Base-by-base conservation (phyloP, 2,797 vertebrate genomes). In the Dicrostonyx torquatus region DNA sequence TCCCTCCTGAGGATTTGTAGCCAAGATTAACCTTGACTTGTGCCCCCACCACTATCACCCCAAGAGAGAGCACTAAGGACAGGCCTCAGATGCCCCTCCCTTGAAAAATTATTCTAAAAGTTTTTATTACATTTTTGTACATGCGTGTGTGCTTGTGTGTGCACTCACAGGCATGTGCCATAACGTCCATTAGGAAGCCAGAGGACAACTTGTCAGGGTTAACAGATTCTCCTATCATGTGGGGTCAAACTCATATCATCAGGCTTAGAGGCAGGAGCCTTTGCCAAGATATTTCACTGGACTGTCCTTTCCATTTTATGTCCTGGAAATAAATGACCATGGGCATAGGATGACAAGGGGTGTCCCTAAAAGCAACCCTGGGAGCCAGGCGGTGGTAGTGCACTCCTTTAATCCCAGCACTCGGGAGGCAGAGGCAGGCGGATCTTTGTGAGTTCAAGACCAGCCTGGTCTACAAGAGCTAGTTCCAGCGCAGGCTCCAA, bases 1-100 rank as follows among this genome's bases (percentile, higher is more conserved):
- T 64, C 15, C 22, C 45, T 22, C 40, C 40, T 58, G 1, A 66
- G 66, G 2, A 15, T 72, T 77, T 26, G 45, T 43, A 17, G 34
- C 70, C 17, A 55, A 11, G n/a, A 68, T 37, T n/a, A 68, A 37
- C 70, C 45, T 12, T 10, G 18, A 6, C n/a, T 37, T 55, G 17
- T 15, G 29, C 26, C 58, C 66, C 29, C 34, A 82, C 9, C 66
- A 31, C 8, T 29, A 1, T 73, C 88, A 1, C 0, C 1, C 0
- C 0, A 18, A 88, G 24, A 37, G 14, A 26, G 29, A 45, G n/a
- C 18, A 12, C 50, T 24, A 1, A 50, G 31, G 24, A 43, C 37
- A 82, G 66, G 53, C n/a, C 79, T 45, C 37, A 6, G 37, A 86
- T 18, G 13, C 5, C 24, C 22, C 7, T 55, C 20, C 34, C 34